phyloP scores from a whole-genome alignment of 2,888 invertebrate species.

The Cacoxenus indagator region DNA sequence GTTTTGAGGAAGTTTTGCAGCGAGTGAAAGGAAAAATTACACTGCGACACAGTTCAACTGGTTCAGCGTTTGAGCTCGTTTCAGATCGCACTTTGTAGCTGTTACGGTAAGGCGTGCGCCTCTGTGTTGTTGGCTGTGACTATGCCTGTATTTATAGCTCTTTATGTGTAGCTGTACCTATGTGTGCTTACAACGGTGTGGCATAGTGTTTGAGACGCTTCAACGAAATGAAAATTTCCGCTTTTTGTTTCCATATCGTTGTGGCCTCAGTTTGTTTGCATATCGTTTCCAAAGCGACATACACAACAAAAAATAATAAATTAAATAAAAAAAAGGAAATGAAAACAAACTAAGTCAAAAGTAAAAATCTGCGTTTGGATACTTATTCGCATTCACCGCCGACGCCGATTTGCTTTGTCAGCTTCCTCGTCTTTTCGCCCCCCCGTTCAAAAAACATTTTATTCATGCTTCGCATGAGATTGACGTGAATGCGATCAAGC shows the following conservation, averaged over 20 bases:
- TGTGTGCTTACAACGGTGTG: not conserved
- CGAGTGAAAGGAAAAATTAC: conserved; percentile 11
- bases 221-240: conserved; percentile 8
- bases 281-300: no score
- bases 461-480: not conserved
- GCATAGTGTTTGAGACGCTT: not conserved
- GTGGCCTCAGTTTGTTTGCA: not conserved
- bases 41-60: conserved; percentile 7
- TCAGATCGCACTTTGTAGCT: not conserved
- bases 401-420: not conserved
- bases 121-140: not conserved
- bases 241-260: not conserved
- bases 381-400: no score
- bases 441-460: not conserved
- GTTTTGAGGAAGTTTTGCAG: not conserved
- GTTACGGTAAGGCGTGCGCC: not conserved
- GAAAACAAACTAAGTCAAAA: not conserved
- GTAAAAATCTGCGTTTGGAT: not conserved
- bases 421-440: not conserved
- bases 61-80: not conserved
- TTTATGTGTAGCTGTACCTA: not conserved
- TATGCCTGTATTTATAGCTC: not conserved
- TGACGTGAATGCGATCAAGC: conserved; percentile 3
- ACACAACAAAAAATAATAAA: not conserved
- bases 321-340: not conserved